Percentiles rank a stretch among this genome's conserved stretches.
Evolutionary conservation across 2,113 vertebrate genomes (phyloP).

Genomic region (Pseudorectes ferrugineus): DNA sequence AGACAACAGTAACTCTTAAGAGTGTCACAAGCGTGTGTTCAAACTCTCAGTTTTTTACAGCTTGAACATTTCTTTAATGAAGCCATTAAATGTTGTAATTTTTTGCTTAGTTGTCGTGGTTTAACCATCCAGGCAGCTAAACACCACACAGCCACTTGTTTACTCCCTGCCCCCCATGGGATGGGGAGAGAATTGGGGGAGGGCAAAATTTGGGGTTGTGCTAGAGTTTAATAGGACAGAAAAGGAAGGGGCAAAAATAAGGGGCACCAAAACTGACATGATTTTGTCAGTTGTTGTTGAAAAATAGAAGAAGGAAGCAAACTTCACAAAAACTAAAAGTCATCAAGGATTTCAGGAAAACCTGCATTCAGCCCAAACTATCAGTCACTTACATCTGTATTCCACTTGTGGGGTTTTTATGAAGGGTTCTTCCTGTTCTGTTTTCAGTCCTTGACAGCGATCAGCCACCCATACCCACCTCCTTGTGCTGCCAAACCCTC

Average conservation of each 20-base stretch:
- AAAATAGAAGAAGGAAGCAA: neutral
- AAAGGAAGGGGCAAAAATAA: neutral
- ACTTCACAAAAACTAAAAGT: neutral
- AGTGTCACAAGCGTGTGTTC: neutral
- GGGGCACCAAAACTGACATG: neutral
- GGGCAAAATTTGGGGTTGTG: neutral
- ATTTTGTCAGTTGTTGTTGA: neutral
- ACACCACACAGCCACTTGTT: neutral
- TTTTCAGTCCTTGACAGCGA: neutral
- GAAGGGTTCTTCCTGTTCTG: neutral
- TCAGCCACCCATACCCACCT: neutral
- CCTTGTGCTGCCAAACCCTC: neutral
- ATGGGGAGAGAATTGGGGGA: neutral
- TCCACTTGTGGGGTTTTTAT: neutral
- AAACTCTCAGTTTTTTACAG: neutral
- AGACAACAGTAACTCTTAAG: neutral
- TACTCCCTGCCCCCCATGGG: accelerated
- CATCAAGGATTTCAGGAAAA: neutral
- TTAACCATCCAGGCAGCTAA: neutral
- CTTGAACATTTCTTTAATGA: neutral
- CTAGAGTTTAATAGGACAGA: neutral
- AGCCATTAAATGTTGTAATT: neutral
- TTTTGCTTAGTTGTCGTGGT: neutral
- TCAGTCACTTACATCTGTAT: neutral
- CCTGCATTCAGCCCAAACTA: neutral